Evolutionary conservation across 2,888 invertebrate genomes (phyloP).

Genomic region (Drosophila affinis): DNA sequence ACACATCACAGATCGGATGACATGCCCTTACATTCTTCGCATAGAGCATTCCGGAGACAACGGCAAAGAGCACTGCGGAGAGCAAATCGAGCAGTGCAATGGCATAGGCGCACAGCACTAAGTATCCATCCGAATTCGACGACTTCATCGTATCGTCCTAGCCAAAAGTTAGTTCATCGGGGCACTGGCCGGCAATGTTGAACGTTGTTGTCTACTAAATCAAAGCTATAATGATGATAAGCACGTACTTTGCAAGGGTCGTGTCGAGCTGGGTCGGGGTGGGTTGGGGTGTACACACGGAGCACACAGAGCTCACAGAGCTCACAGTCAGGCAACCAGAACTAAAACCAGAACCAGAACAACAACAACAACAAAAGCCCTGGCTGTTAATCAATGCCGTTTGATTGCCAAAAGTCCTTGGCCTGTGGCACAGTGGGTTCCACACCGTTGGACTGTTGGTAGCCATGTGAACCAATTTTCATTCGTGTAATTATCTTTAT

Average conservation of each 20-base stretch:
- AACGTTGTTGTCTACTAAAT: constrained; percentile 61
- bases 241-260: constrained; percentile 60
- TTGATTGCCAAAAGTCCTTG: constrained; percentile 59
- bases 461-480: constrained; percentile 1
- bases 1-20: no score
- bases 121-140: constrained; percentile 50
- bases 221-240: constrained; percentile 77
- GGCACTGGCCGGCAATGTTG: constrained; percentile 15
- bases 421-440: constrained; percentile 48
- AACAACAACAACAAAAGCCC: constrained; percentile 9
- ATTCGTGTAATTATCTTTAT: constrained; percentile 3
- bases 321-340: background rate
- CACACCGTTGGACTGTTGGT: background rate
- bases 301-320: no score
- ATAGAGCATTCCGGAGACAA: constrained; percentile 58
- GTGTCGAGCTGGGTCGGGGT: no score
- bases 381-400: constrained; percentile 69
- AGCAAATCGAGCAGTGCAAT: constrained; percentile 65
- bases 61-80: constrained; percentile 65
- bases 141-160: no score
- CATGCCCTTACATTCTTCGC: constrained; percentile 53
- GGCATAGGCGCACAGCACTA: constrained; percentile 68
- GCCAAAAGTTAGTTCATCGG: constrained; percentile 38
- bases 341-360: background rate
- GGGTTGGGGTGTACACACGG: no score